Conservation (phyloP, 2,113 vertebrate genomes). For the Etheostoma cragini region DNA sequence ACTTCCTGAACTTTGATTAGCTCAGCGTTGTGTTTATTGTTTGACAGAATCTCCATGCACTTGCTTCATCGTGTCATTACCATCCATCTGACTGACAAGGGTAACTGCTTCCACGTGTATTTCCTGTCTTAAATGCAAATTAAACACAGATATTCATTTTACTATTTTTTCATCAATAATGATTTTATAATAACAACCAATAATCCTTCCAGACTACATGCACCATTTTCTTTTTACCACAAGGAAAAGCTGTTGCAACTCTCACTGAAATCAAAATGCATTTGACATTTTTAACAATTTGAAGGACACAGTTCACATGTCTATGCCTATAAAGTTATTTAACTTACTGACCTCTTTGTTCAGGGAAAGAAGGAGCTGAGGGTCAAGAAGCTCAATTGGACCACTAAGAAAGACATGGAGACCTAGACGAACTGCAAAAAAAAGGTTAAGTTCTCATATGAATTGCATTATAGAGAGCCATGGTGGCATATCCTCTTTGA, state of each 20-base stretch:
- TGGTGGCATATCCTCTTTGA: background rate
- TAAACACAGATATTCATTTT: background rate
- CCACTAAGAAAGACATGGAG: conserved; percentile 51
- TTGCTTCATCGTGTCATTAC: background rate
- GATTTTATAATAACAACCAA: background rate
- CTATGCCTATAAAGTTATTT: background rate
- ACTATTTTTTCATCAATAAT: background rate
- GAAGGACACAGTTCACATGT: background rate
- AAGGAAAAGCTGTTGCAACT: background rate
- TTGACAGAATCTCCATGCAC: background rate
- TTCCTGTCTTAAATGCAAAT: background rate
- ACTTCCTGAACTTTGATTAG: conserved; percentile 58
- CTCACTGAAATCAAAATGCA: background rate
- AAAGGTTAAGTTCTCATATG: background rate
- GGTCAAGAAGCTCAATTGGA: conserved; percentile 41
- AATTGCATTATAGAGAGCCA: background rate
- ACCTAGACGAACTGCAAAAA: conserved; percentile 52
- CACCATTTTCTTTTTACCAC: background rate
- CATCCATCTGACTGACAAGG: background rate
- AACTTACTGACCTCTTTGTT: conserved; percentile 56
- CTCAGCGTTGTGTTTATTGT: conserved; percentile 19
- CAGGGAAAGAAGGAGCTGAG: conserved; percentile 33
- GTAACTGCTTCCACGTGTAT: background rate
- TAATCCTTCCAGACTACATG: background rate
- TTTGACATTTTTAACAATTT: background rate